phyloP scores from a whole-genome alignment of 2,888 invertebrate genomes.

The Pinctada fucata region DNA sequence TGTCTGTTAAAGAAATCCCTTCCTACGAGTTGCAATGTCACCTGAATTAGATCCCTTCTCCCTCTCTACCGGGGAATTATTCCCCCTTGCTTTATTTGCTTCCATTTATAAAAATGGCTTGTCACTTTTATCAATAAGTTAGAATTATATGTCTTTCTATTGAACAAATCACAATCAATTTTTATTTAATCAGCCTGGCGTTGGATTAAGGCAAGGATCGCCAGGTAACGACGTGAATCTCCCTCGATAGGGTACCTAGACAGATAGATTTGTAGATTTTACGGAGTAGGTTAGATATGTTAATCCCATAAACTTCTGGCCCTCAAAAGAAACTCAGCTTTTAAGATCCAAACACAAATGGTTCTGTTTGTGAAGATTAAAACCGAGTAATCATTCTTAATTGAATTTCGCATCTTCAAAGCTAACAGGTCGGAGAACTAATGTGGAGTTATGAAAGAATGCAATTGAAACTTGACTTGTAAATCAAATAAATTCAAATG shows the following conservation, averaged over 20 bases:
- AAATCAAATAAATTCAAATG: conserved; percentile 34
- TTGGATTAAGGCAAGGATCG: not conserved
- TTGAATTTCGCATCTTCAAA: conserved; percentile 35
- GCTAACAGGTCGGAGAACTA: conserved; percentile 16
- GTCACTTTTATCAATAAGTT: conserved; percentile 17
- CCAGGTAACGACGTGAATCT: conserved; percentile 13
- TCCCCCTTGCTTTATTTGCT: not conserved
- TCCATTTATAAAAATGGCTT: conserved; percentile 10
- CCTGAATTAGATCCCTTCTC: not conserved
- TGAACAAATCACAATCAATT: conserved; percentile 17
- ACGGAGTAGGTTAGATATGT: conserved; percentile 22
- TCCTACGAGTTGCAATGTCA: too few species aligned
- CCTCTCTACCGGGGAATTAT: conserved; percentile 1
- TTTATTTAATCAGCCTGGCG: conserved; percentile 14
- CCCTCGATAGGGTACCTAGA: conserved; percentile 9
- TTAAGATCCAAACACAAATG: conserved; percentile 35
- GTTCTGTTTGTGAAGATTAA: conserved; percentile 37
- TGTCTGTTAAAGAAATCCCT: too few species aligned
- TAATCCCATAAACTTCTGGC: conserved; percentile 33
- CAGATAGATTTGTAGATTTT: conserved; percentile 35
- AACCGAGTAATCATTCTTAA: conserved; percentile 37
- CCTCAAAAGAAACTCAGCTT: conserved; percentile 32
- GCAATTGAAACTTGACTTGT: conserved; percentile 22
- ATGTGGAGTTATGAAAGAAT: conserved; percentile 6
- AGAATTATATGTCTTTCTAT: conserved; percentile 17